Base-by-base conservation (phyloP, 1,140 invertebrate genomes). In the Orussus abietinus region DNA sequence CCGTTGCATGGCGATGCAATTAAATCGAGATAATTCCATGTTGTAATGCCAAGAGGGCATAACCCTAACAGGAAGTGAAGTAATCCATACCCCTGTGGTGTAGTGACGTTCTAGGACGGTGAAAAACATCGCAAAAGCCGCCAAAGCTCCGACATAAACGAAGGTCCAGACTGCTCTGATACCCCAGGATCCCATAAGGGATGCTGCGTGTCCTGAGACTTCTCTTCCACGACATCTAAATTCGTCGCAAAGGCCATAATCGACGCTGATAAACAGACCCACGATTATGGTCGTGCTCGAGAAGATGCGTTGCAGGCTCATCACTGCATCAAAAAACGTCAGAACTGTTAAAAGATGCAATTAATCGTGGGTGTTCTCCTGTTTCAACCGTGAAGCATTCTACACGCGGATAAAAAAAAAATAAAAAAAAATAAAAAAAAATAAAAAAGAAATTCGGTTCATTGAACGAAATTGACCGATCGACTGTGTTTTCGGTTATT, bases 161-260 rank as follows among this genome's bases (percentile, higher is more conserved):
- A 77, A 62, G 1, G 77, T 78, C 79, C 79, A 80, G 20, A 75
- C 59, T 3, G 73, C 67, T 54, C 77, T 73, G 5, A 66, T 65
- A 28, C 75, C 67, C 78, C 77, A 79, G 9, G 62, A 48, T 20
- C 71, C 74, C 54, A 63, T 69, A 42, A 67, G 26, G 10, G 49
- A 35, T 29, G 60, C 44, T n/a, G 55, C 47, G 38, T 65, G 65
- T 19, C 57, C 72, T 2, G 66, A 65, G 21, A 67, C 61, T 40
- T 71, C 64, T 36, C 69, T 66, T 32, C 80, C 80, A 34, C 78
- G 66, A 49, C 80, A 81, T 22, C 76, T 70, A 59, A 80, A 80
- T 52, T 80, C 75, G 55, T 81, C 77, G 48, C 79, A 80, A 12
- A 81, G 61, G 18, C 76, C 77, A 50, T 80, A 81, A 57, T 80